These are phyloP conservation scores for Nymphicus hollandicus DNA, from an alignment of 2,113 vertebrate species.

Conservation along the genomic window DNA sequence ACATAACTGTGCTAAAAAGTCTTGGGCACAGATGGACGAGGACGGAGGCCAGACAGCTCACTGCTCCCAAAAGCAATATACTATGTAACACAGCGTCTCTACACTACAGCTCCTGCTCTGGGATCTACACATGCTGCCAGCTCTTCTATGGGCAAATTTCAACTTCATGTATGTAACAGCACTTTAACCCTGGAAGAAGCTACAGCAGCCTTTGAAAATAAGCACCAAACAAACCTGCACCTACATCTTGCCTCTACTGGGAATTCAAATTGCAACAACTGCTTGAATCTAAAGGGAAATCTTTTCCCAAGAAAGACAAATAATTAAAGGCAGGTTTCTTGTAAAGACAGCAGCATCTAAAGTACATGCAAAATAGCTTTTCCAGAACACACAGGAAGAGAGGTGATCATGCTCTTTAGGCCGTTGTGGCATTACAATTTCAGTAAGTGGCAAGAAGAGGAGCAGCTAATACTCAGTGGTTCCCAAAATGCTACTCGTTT, in stretches of 20 bases:
- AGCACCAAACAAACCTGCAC: neutral
- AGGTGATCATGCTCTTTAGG: neutral
- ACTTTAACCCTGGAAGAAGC: neutral
- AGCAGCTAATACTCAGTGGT: neutral
- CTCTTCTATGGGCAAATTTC: neutral
- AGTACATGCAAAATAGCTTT: neutral
- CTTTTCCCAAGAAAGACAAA: neutral
- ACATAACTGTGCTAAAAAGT: neutral
- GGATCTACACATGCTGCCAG: neutral
- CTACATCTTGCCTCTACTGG: neutral
- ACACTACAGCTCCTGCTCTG: fast-evolving
- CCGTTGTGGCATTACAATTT: neutral
- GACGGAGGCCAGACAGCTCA: neutral
- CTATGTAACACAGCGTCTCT: fast-evolving
- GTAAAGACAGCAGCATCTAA: neutral
- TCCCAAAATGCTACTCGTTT: neutral
- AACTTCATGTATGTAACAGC: neutral
- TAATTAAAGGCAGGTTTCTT: neutral
- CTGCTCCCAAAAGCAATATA: neutral
- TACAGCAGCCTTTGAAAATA: neutral
- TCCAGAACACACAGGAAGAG: neutral
- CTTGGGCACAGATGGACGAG: neutral
- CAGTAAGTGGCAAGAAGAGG: neutral
- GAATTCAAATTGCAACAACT: neutral
- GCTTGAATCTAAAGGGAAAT: neutral